Percentiles rank a stretch among this genome's conserved stretches.
phyloP scores from a whole-genome alignment of 2,888 invertebrate species.

The Bruchidius siliquastri region DNA sequence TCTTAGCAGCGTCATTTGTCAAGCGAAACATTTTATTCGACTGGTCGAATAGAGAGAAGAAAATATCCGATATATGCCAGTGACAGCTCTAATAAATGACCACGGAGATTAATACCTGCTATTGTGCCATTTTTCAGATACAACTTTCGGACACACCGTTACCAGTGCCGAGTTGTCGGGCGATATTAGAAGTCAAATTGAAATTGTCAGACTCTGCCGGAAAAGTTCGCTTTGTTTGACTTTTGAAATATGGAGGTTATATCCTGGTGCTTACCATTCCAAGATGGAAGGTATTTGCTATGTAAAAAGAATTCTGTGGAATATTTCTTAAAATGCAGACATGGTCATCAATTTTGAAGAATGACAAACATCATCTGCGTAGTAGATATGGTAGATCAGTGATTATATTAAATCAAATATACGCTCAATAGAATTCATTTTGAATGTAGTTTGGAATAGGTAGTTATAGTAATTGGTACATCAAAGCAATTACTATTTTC shows the following conservation, averaged over 20 bases:
- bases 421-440: no score
- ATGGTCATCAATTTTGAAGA: no score
- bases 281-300: no score
- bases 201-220: background rate
- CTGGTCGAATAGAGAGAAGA: conserved; percentile 2
- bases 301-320: no score
- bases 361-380: no score
- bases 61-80: conserved; percentile 11
- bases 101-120: conserved; percentile 11
- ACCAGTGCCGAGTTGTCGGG: background rate
- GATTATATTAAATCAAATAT: no score
- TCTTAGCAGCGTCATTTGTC: background rate
- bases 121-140: conserved; percentile 14
- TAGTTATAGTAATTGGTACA: no score
- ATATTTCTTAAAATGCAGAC: no score
- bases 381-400: no score
- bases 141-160: conserved; percentile 2
- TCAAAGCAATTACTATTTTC: no score
- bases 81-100: conserved; percentile 15
- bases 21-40: background rate
- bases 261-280: no score
- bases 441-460: no score
- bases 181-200: background rate
- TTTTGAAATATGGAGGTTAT: background rate
- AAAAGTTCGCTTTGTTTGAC: background rate